Percentiles rank a stretch among this genome's conserved stretches.
Conservation (phyloP, 2,888 invertebrate species). For the Cyrtodaria siliqua region DNA sequence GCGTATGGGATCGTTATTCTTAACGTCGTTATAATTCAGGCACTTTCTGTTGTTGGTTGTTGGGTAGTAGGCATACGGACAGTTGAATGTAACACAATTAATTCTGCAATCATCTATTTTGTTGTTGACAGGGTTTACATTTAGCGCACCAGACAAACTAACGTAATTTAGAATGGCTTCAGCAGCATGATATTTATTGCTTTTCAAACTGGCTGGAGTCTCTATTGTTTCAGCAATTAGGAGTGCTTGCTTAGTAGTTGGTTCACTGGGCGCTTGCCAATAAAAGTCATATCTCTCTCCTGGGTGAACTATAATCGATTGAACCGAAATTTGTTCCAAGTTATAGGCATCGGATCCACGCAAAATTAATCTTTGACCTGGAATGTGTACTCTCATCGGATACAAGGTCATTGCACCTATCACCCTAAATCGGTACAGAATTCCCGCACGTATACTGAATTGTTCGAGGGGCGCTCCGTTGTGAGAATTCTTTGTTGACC, state of each 20-base stretch:
- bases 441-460: constrained; percentile 52
- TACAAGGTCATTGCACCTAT: constrained; percentile 42
- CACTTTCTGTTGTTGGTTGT: not conserved
- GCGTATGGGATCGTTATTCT: not conserved
- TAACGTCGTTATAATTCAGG: not conserved
- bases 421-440: constrained; percentile 24
- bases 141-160: not conserved
- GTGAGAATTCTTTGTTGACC: constrained; percentile 39
- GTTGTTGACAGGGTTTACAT: constrained; percentile 33
- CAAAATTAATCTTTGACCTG: constrained; percentile 30
- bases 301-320: constrained; percentile 65
- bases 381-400: constrained; percentile 34
- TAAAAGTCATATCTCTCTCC: constrained; percentile 73
- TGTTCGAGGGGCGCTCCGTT: constrained; percentile 61
- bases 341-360: constrained; percentile 65
- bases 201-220: too few species aligned
- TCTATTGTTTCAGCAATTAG: too few species aligned
- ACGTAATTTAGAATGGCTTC: constrained; percentile 21
- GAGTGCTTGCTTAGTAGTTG: not conserved
- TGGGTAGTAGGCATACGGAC: constrained; percentile 56
- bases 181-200: too few species aligned
- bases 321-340: constrained; percentile 42
- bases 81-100: constrained; percentile 65
- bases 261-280: constrained; percentile 21
- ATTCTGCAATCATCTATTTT: not conserved